Conservation (phyloP, 2,113 vertebrate species). For the Ascaphus truei region DNA sequence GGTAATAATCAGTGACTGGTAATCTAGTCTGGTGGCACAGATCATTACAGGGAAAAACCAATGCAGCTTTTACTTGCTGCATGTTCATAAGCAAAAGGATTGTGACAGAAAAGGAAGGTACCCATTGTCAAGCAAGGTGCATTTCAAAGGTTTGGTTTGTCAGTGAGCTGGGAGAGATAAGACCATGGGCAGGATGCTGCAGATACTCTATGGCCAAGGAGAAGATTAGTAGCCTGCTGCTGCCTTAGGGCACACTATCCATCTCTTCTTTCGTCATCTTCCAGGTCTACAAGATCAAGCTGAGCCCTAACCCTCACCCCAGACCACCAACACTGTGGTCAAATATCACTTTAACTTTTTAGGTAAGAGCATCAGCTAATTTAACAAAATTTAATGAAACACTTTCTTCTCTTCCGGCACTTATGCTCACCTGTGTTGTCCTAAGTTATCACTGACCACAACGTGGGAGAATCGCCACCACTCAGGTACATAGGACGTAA, state of each 20-base stretch:
- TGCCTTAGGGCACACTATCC: background rate
- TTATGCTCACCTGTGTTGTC: background rate
- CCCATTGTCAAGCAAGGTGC: background rate
- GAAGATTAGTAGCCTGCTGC: background rate
- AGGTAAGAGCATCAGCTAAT: too few species aligned
- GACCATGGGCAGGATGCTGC: background rate
- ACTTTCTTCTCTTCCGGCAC: too few species aligned
- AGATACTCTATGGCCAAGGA: background rate
- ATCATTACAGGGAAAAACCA: background rate
- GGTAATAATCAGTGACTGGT: background rate
- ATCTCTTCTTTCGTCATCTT: background rate
- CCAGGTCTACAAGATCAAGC: too few species aligned
- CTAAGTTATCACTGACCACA: background rate
- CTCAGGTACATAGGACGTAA: constrained; percentile 14
- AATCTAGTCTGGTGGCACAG: background rate
- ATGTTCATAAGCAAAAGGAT: background rate
- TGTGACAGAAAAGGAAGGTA: background rate
- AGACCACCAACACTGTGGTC: too few species aligned
- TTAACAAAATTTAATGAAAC: too few species aligned
- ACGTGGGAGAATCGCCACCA: background rate
- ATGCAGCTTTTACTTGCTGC: background rate
- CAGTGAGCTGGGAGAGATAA: background rate
- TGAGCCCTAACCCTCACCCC: too few species aligned
- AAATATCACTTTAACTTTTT: too few species aligned
- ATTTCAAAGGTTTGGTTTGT: background rate